Percentiles rank a stretch among this genome's conserved stretches.
phyloP scores from a whole-genome alignment of 2,797 vertebrate species.

The Acipenser ruthenus region DNA sequence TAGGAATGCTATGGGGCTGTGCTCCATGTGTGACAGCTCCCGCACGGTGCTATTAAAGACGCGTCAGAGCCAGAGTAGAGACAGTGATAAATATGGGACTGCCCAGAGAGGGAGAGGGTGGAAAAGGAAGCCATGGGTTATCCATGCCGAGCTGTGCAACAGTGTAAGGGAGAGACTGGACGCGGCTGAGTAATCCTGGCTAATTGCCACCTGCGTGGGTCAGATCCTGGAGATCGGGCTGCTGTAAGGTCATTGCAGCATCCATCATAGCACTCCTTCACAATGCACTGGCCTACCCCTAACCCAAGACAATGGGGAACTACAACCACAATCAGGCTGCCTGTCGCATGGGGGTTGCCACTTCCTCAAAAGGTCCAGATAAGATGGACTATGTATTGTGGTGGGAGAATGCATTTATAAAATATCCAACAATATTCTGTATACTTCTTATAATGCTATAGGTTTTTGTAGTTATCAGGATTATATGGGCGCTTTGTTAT shows the following conservation, averaged over 20 bases:
- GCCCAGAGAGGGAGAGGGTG: conserved; percentile 34
- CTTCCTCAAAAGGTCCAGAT: conserved; percentile 38
- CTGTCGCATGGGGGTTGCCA: conserved; percentile 23
- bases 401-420: too few relatives aligned
- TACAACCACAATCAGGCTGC: conserved; percentile 31
- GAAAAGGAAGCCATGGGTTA: conserved; percentile 42
- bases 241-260: conserved; percentile 49
- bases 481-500: too few relatives aligned
- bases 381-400: conserved; percentile 34
- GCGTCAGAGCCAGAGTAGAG: conserved; percentile 11
- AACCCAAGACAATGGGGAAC: conserved; percentile 13
- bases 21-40: conserved; percentile 26
- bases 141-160: conserved; percentile 24
- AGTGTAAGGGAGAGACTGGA: conserved; percentile 43
- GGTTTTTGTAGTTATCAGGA: too few relatives aligned
- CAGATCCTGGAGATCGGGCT: conserved; percentile 44
- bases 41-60: conserved; percentile 34
- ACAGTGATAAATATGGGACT: conserved; percentile 39
- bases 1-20: conserved; percentile 22
- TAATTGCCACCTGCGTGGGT: conserved; percentile 70
- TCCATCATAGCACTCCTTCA: conserved; percentile 45
- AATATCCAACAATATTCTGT: too few relatives aligned
- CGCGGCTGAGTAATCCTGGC: conserved; percentile 59
- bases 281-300: conserved; percentile 19
- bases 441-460: too few relatives aligned